Base-by-base conservation (phyloP, 1,140 invertebrate species). In the Mactra quadrangularis region DNA sequence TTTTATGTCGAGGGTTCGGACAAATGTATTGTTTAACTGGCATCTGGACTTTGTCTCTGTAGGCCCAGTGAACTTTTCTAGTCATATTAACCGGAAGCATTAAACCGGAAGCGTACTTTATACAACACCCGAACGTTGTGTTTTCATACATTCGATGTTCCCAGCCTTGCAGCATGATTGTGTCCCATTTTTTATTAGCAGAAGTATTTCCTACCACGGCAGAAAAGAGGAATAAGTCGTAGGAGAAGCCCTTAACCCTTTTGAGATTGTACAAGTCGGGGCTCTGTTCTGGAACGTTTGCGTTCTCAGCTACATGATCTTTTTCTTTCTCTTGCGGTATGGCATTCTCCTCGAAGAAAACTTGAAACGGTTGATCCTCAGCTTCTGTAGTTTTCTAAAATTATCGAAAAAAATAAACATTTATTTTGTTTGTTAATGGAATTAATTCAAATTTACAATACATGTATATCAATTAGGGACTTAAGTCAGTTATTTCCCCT, bases 201-300 rank as follows among this genome's bases (percentile, higher is more conserved):
- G 76, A 57, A 0, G 76, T 68, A 47, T 79, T 79, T 45, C 76
- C 76, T 19, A 57, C 19, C 17, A 79, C 64, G 25, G 52, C 76
- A 41, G 76, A 79, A 52, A 68, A 79, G 13, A 79, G 41, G 52
- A 79, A 68, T n/a, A 79, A 33, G 17, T 79, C 55, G 22, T 50
- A 50, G 13, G 15, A 13, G 52, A 70, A 60, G 31, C 55, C 52
- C 13, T 57, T 33, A 13, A 79, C 64, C 17, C 38, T 47, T 38
- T 57, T 75, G 6, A 41, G 15, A 41, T 41, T 7, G 15, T 41
- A 41, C 6, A 41, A 15, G 38, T 41, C 15, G 6, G 38, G 38
- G 15, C 38, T 41, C 15, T 7, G 15, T 41, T 41, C 38, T 15
- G 38, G n/a, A n/a, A n/a, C n/a, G n/a, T n/a, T n/a, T n/a, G n/a